Percentiles rank a stretch among this genome's conserved stretches.
These are phyloP conservation scores for Galeopterus variegatus DNA, from an alignment of 2,113 vertebrate genomes.

Conservation along the genomic window DNA sequence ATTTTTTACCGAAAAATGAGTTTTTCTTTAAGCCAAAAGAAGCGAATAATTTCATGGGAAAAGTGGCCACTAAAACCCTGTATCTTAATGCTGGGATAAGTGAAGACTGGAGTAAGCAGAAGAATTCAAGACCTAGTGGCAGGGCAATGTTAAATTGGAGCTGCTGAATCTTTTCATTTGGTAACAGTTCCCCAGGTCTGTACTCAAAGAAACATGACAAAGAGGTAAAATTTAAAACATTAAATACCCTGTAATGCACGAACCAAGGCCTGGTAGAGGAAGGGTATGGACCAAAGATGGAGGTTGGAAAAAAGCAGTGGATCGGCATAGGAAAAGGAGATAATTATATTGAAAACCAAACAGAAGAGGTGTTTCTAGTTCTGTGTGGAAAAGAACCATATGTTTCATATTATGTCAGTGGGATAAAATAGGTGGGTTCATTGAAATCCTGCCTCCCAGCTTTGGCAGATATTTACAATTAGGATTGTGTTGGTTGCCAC, in stretches of 20 bases:
- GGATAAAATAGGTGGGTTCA: not conserved
- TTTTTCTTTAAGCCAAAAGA: slow-evolving; percentile 41
- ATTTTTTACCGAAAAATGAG: not conserved
- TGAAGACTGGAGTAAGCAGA: not conserved
- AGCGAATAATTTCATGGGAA: not conserved
- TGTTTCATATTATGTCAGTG: not conserved
- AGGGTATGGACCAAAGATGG: not conserved
- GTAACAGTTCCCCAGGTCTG: not conserved
- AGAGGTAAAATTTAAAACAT: not conserved
- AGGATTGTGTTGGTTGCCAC: not conserved
- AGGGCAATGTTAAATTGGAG: not conserved
- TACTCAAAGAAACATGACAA: not conserved
- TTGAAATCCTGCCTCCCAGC: not conserved
- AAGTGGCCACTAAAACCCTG: not conserved
- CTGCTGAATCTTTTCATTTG: not conserved
- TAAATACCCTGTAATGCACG: no score
- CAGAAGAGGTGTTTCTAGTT: not conserved
- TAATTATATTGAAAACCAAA: not conserved
- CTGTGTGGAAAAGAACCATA: not conserved
- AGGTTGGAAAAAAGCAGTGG: not conserved
- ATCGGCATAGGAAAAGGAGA: not conserved
- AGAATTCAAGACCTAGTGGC: not conserved
- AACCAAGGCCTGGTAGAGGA: not conserved
- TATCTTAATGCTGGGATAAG: not conserved
- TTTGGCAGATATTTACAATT: not conserved